Base-by-base conservation (phyloP, 2,888 invertebrate species). In the Antitype chi region DNA sequence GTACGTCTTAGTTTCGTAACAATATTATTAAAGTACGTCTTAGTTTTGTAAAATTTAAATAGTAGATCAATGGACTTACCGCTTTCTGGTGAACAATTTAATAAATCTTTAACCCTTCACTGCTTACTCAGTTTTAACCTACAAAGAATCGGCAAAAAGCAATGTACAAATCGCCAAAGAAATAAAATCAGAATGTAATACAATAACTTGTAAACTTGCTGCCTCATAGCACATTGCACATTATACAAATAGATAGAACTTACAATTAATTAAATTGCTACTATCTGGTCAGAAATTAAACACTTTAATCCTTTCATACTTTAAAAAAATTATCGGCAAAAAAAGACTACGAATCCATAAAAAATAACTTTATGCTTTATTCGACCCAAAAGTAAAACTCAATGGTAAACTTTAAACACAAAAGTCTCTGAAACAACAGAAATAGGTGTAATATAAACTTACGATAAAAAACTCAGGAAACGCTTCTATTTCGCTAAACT, bases 401-500 rank as follows among this genome's bases (percentile, higher is more conserved):
- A 62, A 77, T 49, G 25, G 8, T 38, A 13, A 68, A 55, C 43
- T 68, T 38, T 66, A 47, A 60, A 67, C 8, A 25, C 66, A 53
- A 77, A 38, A 59, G 9, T 47, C n/a, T 17, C n/a, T 9, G 53
- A 74, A 78, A 66, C 52, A 60, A 71, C 17, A 55, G 23, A 17
- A 80, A 28, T 66, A 49, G 28, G 55, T 25, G 25, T n/a, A 55
- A 60, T 55, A 66, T 17, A 67, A 80, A 72, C 55, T 80, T 43
- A 60, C n/a, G 47, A 60, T 66, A 49, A 72, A 20, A 62, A 64
- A 28, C 11, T 47, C 15, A n/a, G 13, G 6, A 49, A 17, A 55
- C 38, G 32, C n/a, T 78, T 80, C 47, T 38, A 43, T 60, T 71
- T 66, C n/a, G 25, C 17, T 15, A 13, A 53, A 55, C 47, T 28